Evolutionary conservation across 2,888 invertebrate species (phyloP), one percentile per base, ranked within the genome.

Genomic region (Lochmaea crataegi): DNA sequence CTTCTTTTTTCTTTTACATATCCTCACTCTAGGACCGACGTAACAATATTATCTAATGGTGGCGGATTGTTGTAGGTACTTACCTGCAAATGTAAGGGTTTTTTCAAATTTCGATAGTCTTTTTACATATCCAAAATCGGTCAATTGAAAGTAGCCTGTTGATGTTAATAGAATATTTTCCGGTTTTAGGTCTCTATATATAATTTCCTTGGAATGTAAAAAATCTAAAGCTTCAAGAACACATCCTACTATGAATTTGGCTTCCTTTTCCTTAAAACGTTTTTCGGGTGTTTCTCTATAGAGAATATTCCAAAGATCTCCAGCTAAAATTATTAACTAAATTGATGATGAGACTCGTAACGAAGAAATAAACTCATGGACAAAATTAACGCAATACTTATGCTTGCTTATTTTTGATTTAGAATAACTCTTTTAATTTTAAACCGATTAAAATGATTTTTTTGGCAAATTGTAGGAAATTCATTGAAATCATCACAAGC

Each of bases 61-160:
- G 11, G 41, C 41, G 41, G 1, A 41, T 10, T 11, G 4, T 12
- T 12, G 45, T 12, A 45, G 4, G 3, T 26, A 60, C 60, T 18
- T 41, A 42, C 61, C 61, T 67, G 96, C 96, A 87, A 97, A 97
- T 0, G 97, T 97, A 92, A 96, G 96, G 0, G 97, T 96, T 86
- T 96, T 96, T 74, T 91, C 90, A 38, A 74, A 74, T 93, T 93
- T 16, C 90, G 88, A 0, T 92, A 90, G 76, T 80, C 92, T 91
- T 86, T 97, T 97, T 38, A 96, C 95, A 85, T 97, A 97, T n/a
- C 97, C 97, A 86, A 97, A 97, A 86, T 97, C 97, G 42, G 94
- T 96, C 89, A 97, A 87, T 89, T 97, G 97, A 68, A 96, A 91
- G 82, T 96, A 96, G 72, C 97, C 97, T 72, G 90, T 89, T 48